phyloP scores from a whole-genome alignment of 1,140 invertebrate genomes.

The Rhopalosiphum padi region DNA sequence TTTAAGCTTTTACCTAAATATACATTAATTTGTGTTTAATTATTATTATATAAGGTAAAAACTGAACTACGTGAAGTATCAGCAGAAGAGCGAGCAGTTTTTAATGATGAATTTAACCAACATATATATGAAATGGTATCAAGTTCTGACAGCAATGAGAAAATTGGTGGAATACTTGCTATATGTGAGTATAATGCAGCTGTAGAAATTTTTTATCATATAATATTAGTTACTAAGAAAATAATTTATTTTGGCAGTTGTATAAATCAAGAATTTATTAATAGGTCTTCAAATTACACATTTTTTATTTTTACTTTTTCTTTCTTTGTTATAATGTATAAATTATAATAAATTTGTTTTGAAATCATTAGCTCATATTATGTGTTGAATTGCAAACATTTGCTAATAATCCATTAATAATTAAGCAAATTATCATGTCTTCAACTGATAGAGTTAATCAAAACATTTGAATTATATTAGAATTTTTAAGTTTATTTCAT shows the following conservation, averaged over 20 bases:
- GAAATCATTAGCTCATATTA: background rate
- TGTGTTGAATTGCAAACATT: background rate
- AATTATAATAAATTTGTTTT: background rate
- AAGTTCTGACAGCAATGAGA: slow-evolving; percentile 89
- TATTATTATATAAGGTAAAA: slow-evolving; percentile 66
- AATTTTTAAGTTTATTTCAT: background rate
- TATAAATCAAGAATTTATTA: background rate
- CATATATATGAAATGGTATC: slow-evolving; percentile 97
- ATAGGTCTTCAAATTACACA: background rate
- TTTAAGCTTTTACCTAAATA: background rate
- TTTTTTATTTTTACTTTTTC: background rate
- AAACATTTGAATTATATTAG: too few species aligned
- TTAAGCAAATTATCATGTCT: background rate
- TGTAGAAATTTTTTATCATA: background rate
- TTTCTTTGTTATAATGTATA: background rate
- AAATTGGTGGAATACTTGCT: slow-evolving; percentile 93
- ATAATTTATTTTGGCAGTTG: background rate
- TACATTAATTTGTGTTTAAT: background rate
- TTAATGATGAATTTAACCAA: slow-evolving; percentile 95
- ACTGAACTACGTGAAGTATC: slow-evolving; percentile 91
- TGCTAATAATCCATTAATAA: background rate
- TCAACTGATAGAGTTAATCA: too few species aligned
- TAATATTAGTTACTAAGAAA: background rate
- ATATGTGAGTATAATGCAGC: slow-evolving; percentile 73
- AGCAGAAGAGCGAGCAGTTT: slow-evolving; percentile 86